These are phyloP conservation scores for Epinephelus lanceolatus DNA, from an alignment of 2,113 vertebrate species.

Conservation along the genomic window DNA sequence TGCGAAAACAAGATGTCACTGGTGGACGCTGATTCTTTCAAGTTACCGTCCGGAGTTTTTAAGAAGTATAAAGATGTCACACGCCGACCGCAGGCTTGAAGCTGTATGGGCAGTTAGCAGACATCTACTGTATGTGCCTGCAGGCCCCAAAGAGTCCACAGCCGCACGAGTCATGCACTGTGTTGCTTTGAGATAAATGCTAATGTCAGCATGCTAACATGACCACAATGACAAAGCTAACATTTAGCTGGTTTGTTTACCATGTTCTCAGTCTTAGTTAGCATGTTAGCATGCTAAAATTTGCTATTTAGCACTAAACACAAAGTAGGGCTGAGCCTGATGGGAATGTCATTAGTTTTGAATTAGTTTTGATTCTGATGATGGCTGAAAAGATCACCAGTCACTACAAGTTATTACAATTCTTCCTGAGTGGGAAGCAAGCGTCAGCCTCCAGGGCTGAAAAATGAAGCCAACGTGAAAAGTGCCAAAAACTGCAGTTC, in stretches of 20 bases:
- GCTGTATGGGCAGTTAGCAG: slow-evolving; percentile 11
- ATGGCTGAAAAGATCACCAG: background rate
- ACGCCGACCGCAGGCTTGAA: slow-evolving; percentile 21
- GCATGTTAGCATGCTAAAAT: no score
- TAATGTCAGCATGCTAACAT: background rate
- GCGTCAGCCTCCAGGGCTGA: no score
- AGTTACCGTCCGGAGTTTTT: slow-evolving; percentile 9
- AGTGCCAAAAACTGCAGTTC: no score
- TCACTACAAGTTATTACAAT: background rate
- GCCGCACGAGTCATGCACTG: background rate
- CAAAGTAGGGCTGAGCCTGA: background rate
- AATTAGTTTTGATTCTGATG: background rate
- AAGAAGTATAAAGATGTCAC: slow-evolving; percentile 45
- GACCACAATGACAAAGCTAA: background rate
- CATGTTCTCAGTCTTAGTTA: no score
- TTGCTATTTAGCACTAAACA: background rate
- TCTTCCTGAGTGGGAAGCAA: background rate
- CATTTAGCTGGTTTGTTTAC: background rate
- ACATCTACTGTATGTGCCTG: background rate
- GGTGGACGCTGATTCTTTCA: slow-evolving; percentile 7
- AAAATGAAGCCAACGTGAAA: no score
- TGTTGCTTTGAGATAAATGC: background rate
- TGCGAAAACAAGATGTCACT: slow-evolving; percentile 19
- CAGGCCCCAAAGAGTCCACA: background rate
- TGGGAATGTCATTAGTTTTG: background rate